Conservation (phyloP, 2,888 invertebrate genomes). For the Neoascia interrupta region DNA sequence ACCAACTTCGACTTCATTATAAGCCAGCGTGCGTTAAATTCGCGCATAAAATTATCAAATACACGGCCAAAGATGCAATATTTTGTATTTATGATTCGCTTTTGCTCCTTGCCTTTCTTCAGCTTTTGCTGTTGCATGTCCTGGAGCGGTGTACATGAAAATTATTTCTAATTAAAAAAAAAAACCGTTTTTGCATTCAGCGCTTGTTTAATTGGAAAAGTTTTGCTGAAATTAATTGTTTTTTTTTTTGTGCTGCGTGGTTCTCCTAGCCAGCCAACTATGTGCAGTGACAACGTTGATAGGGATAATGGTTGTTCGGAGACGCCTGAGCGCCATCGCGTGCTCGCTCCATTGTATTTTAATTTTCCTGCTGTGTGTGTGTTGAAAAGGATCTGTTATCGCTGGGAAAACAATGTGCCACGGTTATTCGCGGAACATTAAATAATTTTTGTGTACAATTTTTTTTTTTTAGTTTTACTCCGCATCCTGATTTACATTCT, state of each 20-base stretch:
- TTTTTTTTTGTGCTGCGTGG: constrained; percentile 18
- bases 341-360: constrained; percentile 12
- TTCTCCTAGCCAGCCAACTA: constrained; percentile 25
- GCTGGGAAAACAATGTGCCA: constrained; percentile 35
- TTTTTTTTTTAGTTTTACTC: constrained; percentile 44
- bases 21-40: constrained; percentile 27
- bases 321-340: background rate
- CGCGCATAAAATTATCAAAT: constrained; percentile 42
- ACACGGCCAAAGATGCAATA: constrained; percentile 48
- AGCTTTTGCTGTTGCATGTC: constrained; percentile 43
- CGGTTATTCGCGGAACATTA: constrained; percentile 39
- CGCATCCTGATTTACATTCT: constrained; percentile 42
- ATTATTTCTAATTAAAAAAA: constrained; percentile 66
- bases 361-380: constrained; percentile 4
- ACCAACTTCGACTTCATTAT: background rate
- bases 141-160: constrained; percentile 52
- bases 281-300: constrained; percentile 61
- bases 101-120: background rate
- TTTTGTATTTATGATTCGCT: constrained; percentile 47
- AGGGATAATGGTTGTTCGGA: constrained; percentile 54
- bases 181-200: constrained; percentile 61
- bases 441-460: constrained; percentile 54
- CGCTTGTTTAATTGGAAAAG: constrained; percentile 66
- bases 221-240: constrained; percentile 54
- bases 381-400: constrained; percentile 30